phyloP scores from a whole-genome alignment of 92 coral and sea anemone species.

The Parazoanthus darwini region DNA sequence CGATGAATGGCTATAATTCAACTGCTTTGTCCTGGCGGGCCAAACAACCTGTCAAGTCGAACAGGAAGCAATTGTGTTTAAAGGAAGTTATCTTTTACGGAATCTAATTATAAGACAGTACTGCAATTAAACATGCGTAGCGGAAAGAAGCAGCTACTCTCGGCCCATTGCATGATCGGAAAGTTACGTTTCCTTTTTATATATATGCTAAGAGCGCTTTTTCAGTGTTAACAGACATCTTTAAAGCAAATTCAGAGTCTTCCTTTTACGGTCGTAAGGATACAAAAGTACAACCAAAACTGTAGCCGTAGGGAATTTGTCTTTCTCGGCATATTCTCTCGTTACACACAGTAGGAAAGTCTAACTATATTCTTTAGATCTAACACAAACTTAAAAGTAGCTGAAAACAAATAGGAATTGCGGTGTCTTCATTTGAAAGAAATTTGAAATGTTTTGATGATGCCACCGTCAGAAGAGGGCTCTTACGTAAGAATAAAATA shows the following conservation, averaged over 20 bases:
- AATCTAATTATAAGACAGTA: not conserved
- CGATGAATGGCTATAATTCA: not conserved
- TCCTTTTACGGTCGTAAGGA: not conserved
- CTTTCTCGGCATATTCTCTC: no score
- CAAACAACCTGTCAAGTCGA: slow-evolving; percentile 11
- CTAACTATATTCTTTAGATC: no score
- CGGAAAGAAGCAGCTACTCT: not conserved
- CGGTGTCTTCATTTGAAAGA: not conserved
- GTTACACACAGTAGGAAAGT: no score
- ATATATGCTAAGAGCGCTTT: not conserved
- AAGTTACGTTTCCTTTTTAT: not conserved
- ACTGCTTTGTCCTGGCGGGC: slow-evolving; percentile 13
- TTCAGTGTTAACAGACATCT: no score
- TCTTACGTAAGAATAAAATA: not conserved
- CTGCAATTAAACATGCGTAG: not conserved
- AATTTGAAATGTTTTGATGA: not conserved
- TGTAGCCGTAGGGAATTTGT: no score
- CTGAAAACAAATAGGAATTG: not conserved
- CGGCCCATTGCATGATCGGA: not conserved
- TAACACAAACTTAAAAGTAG: no score
- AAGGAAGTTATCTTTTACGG: slow-evolving; percentile 1
- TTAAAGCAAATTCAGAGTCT: not conserved
- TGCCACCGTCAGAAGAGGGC: not conserved
- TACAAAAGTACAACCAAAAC: not conserved
- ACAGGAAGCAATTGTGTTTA: slow-evolving; percentile 24